Evolutionary conservation across 2,113 vertebrate species (phyloP).

Genomic region (Siniperca chuatsi): DNA sequence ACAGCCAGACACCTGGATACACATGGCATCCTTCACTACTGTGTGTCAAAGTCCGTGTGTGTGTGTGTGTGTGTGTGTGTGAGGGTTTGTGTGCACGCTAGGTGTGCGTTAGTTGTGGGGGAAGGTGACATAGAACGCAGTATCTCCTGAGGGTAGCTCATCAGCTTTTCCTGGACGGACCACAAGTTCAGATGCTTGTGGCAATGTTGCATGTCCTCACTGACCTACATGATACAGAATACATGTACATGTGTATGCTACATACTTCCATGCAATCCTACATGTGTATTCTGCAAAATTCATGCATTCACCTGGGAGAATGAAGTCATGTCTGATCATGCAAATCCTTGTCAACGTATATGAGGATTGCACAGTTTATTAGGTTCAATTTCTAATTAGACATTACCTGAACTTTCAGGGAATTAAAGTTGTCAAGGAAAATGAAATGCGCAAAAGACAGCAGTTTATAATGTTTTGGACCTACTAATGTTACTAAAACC

Average conservation of each 20-base stretch:
- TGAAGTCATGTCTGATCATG: conserved; percentile 17
- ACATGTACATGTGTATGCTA: conserved; percentile 15
- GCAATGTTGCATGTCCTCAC: conserved; percentile 67
- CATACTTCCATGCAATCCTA: conserved; percentile 9
- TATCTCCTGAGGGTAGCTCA: conserved; percentile 75
- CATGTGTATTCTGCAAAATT: conserved; percentile 14
- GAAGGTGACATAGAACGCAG: conserved; percentile 66
- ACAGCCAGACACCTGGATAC: conserved; percentile 85
- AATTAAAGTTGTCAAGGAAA: not conserved
- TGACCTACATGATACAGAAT: conserved; percentile 71
- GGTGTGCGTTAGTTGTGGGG: conserved; percentile 66
- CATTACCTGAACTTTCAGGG: not conserved
- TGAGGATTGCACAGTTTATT: not conserved
- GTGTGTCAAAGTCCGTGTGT: conserved; percentile 61
- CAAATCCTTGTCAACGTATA: not conserved
- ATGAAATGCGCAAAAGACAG: not conserved
- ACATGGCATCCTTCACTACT: conserved; percentile 81
- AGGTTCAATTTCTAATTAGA: not conserved
- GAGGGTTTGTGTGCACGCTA: conserved; percentile 33
- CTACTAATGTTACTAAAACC: not conserved
- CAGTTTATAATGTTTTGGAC: not conserved
- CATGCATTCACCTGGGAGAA: not conserved
- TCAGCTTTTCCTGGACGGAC: conserved; percentile 77
- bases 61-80: conserved; percentile 33
- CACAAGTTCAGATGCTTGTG: conserved; percentile 72